A percentile compares a stretch with the other conserved stretches of the same genome.
Conservation (phyloP, 1,140 invertebrate species). For the Aplysia californica region DNA sequence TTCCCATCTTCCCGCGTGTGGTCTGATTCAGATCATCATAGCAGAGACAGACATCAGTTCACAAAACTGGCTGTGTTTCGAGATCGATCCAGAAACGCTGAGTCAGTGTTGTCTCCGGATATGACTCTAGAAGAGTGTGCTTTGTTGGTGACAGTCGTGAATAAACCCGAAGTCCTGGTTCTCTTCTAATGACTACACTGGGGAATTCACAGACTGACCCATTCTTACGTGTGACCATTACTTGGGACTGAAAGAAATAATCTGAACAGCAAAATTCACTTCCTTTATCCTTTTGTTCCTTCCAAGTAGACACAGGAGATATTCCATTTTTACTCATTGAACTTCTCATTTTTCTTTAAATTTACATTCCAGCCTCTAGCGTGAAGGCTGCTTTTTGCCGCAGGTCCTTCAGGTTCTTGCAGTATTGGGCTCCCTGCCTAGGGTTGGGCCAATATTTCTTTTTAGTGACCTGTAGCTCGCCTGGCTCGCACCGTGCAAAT, state of each 20-base stretch:
- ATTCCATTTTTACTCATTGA: too few species aligned
- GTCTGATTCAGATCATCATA: slow-evolving; percentile 53
- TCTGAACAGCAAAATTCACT: too few species aligned
- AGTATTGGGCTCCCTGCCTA: too few species aligned
- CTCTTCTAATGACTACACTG: slow-evolving; percentile 63
- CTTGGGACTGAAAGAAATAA: slow-evolving; percentile 48
- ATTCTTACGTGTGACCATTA: slow-evolving; percentile 64
- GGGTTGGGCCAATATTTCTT: too few species aligned
- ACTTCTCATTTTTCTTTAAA: too few species aligned
- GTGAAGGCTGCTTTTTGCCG: too few species aligned
- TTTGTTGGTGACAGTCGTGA: slow-evolving; percentile 47
- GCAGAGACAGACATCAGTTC: slow-evolving; percentile 51
- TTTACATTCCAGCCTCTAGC: too few species aligned
- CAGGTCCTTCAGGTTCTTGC: too few species aligned
- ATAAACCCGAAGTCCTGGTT: slow-evolving; percentile 51
- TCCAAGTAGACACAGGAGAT: too few species aligned
- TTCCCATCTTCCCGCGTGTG: slow-evolving; percentile 50
- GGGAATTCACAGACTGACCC: slow-evolving; percentile 62
- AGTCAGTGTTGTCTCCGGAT: slow-evolving; percentile 48
- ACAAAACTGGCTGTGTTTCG: slow-evolving; percentile 58
- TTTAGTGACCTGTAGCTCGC: too few species aligned
- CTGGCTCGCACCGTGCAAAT: too few species aligned
- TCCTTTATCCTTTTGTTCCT: too few species aligned
- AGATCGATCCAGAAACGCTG: slow-evolving; percentile 49
- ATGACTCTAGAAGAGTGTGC: slow-evolving; percentile 53